Percentiles rank a stretch among this genome's conserved stretches.
These are phyloP conservation scores for Sula dactylatra DNA, from an alignment of 2,113 vertebrate species.

Conservation along the genomic window DNA sequence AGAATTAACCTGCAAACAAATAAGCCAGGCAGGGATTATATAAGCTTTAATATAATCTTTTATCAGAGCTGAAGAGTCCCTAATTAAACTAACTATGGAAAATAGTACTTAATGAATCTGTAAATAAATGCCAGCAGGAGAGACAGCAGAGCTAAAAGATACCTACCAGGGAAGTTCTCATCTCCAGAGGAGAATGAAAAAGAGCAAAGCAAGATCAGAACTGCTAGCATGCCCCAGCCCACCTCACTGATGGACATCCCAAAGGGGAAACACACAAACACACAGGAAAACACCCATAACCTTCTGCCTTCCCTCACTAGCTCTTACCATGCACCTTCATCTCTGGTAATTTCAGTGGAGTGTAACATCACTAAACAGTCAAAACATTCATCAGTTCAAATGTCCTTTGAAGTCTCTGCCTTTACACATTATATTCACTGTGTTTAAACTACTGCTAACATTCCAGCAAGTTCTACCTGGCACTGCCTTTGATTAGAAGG, in stretches of 20 bases:
- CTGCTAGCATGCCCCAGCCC: too few relatives aligned
- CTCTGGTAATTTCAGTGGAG: neutral
- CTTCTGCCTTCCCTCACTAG: neutral
- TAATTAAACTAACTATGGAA: conserved; percentile 37
- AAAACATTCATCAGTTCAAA: neutral
- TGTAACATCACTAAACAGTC: neutral
- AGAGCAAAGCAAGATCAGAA: neutral
- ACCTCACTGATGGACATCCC: neutral
- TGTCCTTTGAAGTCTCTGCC: neutral
- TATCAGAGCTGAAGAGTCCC: conserved; percentile 14
- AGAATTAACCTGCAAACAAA: conserved; percentile 40
- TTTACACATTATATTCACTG: neutral
- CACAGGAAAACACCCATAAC: neutral
- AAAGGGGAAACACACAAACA: neutral
- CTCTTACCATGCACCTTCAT: neutral
- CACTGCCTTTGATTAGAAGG: neutral
- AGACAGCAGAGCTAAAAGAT: neutral
- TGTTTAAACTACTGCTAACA: neutral
- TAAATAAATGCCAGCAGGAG: conserved; percentile 22
- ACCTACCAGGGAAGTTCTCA: neutral
- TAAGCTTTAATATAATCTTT: conserved; percentile 16
- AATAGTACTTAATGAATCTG: conserved; percentile 24
- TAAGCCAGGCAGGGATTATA: conserved; percentile 7
- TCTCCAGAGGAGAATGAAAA: neutral
- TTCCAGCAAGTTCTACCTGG: neutral